Evolutionary conservation across 2,888 invertebrate species (phyloP).

Genomic region (Lasiommata megera): DNA sequence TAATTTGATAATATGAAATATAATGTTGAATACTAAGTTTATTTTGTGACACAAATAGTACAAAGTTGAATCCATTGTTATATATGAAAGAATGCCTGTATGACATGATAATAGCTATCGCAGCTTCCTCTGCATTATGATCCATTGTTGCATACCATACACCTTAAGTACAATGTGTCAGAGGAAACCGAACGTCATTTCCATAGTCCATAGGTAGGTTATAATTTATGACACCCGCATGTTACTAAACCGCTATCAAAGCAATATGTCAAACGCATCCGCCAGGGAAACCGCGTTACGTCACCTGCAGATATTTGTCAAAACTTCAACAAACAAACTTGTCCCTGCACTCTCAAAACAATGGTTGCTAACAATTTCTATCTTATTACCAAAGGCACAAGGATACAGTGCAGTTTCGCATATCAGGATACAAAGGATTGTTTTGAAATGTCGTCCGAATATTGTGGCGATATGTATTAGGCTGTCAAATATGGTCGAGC

Average conservation of each 20-base stretch:
- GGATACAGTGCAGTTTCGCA: slow-evolving; percentile 4
- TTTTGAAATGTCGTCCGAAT: slow-evolving; percentile 45
- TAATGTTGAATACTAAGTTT: background rate
- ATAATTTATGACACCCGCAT: slow-evolving; percentile 63
- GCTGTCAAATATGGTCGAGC: slow-evolving; percentile 62
- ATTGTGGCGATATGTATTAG: slow-evolving; percentile 68
- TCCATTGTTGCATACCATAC: slow-evolving; percentile 21
- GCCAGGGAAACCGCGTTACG: slow-evolving; percentile 64
- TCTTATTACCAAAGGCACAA: slow-evolving; percentile 34
- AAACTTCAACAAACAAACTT: slow-evolving; percentile 60
- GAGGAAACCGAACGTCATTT: slow-evolving; percentile 20
- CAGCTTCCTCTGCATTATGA: slow-evolving; percentile 18
- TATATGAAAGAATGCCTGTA: background rate
- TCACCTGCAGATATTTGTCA: slow-evolving; percentile 80
- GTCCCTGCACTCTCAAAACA: slow-evolving; percentile 32
- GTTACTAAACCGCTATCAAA: slow-evolving; percentile 63
- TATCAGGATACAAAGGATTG: slow-evolving; percentile 5
- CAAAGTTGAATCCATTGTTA: too few relatives aligned
- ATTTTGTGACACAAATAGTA: background rate
- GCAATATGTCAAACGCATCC: slow-evolving; percentile 76
- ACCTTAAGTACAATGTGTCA: slow-evolving; percentile 27
- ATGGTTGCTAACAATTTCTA: slow-evolving; percentile 27
- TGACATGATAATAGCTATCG: slow-evolving; percentile 8
- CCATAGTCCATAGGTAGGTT: slow-evolving; percentile 40
- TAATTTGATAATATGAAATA: too few relatives aligned